A percentile compares a stretch with the other conserved stretches of the same genome.
Conservation (phyloP, 2,888 invertebrate genomes). For the Fabriciana adippe region DNA sequence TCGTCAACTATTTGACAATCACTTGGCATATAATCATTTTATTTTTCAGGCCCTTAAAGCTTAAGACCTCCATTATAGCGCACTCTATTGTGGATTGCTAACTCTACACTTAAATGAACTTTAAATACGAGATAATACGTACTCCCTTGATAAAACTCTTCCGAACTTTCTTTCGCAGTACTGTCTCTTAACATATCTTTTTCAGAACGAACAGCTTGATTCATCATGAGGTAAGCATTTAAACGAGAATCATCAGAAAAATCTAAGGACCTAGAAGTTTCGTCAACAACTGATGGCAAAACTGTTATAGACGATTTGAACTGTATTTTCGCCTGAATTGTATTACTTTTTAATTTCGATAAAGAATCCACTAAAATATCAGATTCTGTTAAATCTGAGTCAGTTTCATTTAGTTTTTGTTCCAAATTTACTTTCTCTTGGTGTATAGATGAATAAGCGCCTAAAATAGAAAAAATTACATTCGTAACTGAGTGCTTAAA, state of each 20-base stretch:
- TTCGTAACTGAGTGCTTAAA: too few relatives aligned
- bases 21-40: too few relatives aligned
- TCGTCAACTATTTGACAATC: too few relatives aligned
- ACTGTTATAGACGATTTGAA: conserved; percentile 55
- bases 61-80: too few relatives aligned
- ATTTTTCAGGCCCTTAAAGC: too few relatives aligned
- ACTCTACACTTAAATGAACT: too few relatives aligned
- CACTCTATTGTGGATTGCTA: too few relatives aligned
- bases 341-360: conserved; percentile 25
- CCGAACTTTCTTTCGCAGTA: neutral
- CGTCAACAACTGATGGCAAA: conserved; percentile 50
- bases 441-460: conserved; percentile 28
- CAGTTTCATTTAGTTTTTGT: neutral
- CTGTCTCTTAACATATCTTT: neutral
- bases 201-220: neutral
- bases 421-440: neutral
- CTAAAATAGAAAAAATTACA: conserved; percentile 30
- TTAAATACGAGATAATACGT: too few relatives aligned
- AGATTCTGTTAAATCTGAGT: conserved; percentile 22
- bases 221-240: neutral
- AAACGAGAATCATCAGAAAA: conserved; percentile 32
- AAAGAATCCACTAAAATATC: conserved; percentile 7
- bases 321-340: conserved; percentile 38
- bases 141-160: too few relatives aligned
- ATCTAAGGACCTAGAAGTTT: conserved; percentile 41